Conservation (phyloP, 2,888 invertebrate species). For the Xanthia togata region DNA sequence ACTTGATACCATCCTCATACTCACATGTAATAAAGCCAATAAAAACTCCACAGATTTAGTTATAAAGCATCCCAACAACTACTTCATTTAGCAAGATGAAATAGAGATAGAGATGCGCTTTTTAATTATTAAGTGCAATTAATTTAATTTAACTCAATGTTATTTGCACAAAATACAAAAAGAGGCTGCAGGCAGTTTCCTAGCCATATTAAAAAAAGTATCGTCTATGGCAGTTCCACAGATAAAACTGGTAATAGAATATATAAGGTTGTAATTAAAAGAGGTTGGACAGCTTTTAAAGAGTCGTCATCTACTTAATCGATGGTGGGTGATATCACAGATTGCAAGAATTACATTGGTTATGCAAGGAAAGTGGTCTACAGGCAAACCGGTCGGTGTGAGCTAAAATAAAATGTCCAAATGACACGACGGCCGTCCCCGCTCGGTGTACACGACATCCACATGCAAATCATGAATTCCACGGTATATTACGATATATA, state of each 20-base stretch:
- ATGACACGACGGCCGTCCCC: slow-evolving; percentile 45
- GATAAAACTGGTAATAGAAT: slow-evolving; percentile 8
- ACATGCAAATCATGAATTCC: slow-evolving; percentile 66
- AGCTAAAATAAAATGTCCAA: slow-evolving; percentile 61
- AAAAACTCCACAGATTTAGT: slow-evolving; percentile 31
- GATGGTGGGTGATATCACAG: slow-evolving; percentile 58
- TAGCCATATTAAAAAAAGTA: not conserved
- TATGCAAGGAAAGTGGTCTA: slow-evolving; percentile 70
- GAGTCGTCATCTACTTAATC: slow-evolving; percentile 42
- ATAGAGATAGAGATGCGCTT: not conserved
- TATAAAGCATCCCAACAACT: slow-evolving; percentile 1
- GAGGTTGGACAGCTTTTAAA: slow-evolving; percentile 37
- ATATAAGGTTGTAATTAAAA: slow-evolving; percentile 29
- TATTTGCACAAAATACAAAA: slow-evolving; percentile 34
- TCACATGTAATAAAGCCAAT: slow-evolving; percentile 7
- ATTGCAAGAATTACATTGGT: slow-evolving; percentile 69
- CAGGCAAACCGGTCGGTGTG: slow-evolving; percentile 68
- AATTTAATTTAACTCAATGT: slow-evolving; percentile 20
- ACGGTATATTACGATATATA: slow-evolving; percentile 46
- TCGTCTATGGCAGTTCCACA: not conserved
- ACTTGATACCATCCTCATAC: not conserved
- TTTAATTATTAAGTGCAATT: slow-evolving; percentile 40
- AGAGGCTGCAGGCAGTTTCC: not conserved
- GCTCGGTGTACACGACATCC: slow-evolving; percentile 63
- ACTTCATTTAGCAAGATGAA: slow-evolving; percentile 28